phyloP scores from a whole-genome alignment of 2,888 invertebrate species.

The Morpho achilles region DNA sequence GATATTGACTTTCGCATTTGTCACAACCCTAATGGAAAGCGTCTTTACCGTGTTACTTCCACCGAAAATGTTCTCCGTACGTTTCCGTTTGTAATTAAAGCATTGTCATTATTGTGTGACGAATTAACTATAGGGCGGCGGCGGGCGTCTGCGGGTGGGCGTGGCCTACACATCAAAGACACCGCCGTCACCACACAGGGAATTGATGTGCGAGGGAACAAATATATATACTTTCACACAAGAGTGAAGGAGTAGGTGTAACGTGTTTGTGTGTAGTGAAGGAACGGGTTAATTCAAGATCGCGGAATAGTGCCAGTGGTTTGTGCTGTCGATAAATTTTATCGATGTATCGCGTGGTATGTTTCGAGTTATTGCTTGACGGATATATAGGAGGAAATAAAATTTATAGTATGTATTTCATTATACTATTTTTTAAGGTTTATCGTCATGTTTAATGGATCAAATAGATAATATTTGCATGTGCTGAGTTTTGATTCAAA shows the following conservation, averaged over 20 bases:
- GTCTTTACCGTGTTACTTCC: constrained; percentile 18
- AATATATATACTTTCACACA: constrained; percentile 7
- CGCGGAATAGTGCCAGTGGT: constrained; percentile 56
- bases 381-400: too few relatives aligned
- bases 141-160: constrained; percentile 53
- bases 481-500: too few relatives aligned
- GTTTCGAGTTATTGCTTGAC: not conserved
- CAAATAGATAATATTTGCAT: too few relatives aligned
- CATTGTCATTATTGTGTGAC: constrained; percentile 74
- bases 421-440: too few relatives aligned
- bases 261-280: constrained; percentile 30
- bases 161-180: constrained; percentile 66
- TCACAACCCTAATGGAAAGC: constrained; percentile 15
- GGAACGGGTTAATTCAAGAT: constrained; percentile 73
- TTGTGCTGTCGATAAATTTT: constrained; percentile 26
- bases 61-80: constrained; percentile 19
- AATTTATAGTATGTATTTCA: too few relatives aligned
- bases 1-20: too few relatives aligned
- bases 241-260: constrained; percentile 38
- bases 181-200: constrained; percentile 63
- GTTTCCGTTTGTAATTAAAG: constrained; percentile 67
- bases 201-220: constrained; percentile 49
- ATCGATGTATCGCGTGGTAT: constrained; percentile 4
- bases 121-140: constrained; percentile 56
- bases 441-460: too few relatives aligned